Percentiles rank a stretch among this genome's conserved stretches.
Conservation (phyloP, 35 echinoderm and acorn worm genomes). For the Lytechinus pictus region DNA sequence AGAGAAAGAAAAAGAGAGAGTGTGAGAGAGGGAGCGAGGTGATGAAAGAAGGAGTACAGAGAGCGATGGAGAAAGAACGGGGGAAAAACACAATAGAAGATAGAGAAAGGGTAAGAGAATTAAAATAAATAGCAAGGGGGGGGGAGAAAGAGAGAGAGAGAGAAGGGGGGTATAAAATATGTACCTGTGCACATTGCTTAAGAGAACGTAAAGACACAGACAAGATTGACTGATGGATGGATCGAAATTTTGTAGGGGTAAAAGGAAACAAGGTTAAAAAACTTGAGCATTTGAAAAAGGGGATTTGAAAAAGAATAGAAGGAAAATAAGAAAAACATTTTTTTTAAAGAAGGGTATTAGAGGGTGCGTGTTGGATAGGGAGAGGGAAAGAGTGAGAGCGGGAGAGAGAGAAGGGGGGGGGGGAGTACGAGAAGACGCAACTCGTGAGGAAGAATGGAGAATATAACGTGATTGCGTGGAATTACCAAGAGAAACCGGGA, state of each 20-base stretch:
- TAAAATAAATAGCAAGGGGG: no score
- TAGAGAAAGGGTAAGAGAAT: no score
- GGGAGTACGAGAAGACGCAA: neutral
- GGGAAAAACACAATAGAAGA: no score
- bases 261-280: no score
- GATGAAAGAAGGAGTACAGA: no score
- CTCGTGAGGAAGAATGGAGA: neutral
- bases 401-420: neutral
- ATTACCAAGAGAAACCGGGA: neutral
- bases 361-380: neutral
- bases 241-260: no score
- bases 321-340: neutral
- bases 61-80: no score
- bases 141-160: neutral
- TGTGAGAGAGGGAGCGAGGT: no score
- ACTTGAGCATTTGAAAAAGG: no score
- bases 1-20: neutral
- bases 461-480: neutral
- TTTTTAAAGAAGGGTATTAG: neutral
- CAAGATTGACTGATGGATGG: neutral
- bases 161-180: neutral
- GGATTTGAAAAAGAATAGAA: neutral
- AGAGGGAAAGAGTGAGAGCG: neutral
- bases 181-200: neutral
- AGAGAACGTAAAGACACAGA: no score